These are phyloP conservation scores for Archocentrus centrarchus DNA, from an alignment of 2,113 vertebrate species.

Conservation along the genomic window DNA sequence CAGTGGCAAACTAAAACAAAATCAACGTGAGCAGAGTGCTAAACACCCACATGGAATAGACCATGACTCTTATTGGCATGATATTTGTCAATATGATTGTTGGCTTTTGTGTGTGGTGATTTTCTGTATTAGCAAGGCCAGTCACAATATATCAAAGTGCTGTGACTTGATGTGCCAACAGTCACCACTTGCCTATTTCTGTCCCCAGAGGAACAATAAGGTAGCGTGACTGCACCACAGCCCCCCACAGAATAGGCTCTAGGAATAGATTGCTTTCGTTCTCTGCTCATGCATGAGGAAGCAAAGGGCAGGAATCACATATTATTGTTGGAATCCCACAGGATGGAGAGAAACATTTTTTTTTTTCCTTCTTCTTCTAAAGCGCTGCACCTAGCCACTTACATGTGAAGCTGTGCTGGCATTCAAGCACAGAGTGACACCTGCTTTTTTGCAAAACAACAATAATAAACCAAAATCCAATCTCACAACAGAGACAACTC, in stretches of 20 bases:
- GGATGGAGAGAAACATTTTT: slow-evolving; percentile 35
- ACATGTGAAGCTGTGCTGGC: slow-evolving; percentile 34
- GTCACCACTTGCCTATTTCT: slow-evolving; percentile 54
- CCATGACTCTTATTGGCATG: background rate
- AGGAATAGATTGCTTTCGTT: slow-evolving; percentile 63
- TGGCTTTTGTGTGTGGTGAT: background rate
- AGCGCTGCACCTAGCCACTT: slow-evolving; percentile 36
- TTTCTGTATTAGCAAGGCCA: slow-evolving; percentile 21
- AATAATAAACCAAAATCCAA: slow-evolving; percentile 78
- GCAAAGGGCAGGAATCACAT: slow-evolving; percentile 57
- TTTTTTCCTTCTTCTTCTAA: slow-evolving; percentile 13
- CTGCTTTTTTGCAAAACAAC: slow-evolving; percentile 73
- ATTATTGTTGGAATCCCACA: slow-evolving; percentile 55
- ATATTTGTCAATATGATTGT: background rate
- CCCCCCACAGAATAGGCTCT: slow-evolving; percentile 39
- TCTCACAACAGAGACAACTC: slow-evolving; percentile 70
- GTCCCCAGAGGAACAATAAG: slow-evolving; percentile 63
- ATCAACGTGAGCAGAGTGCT: background rate
- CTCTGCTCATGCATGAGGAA: slow-evolving; percentile 46
- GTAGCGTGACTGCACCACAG: slow-evolving; percentile 29
- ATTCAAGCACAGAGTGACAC: slow-evolving; percentile 28
- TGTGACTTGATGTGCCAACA: slow-evolving; percentile 54
- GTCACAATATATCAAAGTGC: slow-evolving; percentile 37
- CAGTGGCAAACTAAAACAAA: background rate
- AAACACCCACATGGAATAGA: background rate